phyloP scores from a whole-genome alignment of 2,113 vertebrate species.

The Brevimyrus niger region DNA sequence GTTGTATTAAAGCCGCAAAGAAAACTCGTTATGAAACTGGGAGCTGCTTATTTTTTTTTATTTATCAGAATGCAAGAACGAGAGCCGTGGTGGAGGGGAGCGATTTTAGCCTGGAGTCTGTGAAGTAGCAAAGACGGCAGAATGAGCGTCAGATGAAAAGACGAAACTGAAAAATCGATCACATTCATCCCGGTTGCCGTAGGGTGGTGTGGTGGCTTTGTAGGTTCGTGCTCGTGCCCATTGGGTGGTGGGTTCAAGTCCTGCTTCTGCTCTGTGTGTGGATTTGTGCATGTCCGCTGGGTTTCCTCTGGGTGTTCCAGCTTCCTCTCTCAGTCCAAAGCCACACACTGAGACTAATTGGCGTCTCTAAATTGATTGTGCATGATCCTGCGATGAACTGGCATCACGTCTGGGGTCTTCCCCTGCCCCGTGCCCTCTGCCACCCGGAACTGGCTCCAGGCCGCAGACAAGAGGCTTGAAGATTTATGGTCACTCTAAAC shows the following conservation, averaged over 20 bases:
- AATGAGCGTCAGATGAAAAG: not conserved
- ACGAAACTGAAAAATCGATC: not conserved
- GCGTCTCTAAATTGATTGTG: not conserved
- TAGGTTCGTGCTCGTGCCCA: not conserved
- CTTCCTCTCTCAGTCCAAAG: not conserved
- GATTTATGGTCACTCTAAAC: not conserved
- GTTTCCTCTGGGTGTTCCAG: not conserved
- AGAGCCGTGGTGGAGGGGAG: slow-evolving; percentile 30
- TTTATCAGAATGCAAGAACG: slow-evolving; percentile 32
- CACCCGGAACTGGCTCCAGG: not conserved
- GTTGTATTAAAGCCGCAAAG: slow-evolving; percentile 39
- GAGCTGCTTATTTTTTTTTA: slow-evolving; percentile 41
- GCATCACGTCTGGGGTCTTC: not conserved
- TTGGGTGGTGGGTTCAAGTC: not conserved
- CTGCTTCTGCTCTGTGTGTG: not conserved
- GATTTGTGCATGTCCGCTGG: not conserved
- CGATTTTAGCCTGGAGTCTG: slow-evolving; percentile 30
- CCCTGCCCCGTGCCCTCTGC: not conserved
- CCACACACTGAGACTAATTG: not conserved
- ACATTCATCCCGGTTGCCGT: not conserved
- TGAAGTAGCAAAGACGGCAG: slow-evolving; percentile 37
- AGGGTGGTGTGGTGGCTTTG: not conserved
- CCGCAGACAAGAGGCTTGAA: not conserved
- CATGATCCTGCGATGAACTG: not conserved
- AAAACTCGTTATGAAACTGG: slow-evolving; percentile 39